Evolutionary conservation across 2,797 vertebrate genomes (phyloP).

Genomic region (Serranus cabrilla): DNA sequence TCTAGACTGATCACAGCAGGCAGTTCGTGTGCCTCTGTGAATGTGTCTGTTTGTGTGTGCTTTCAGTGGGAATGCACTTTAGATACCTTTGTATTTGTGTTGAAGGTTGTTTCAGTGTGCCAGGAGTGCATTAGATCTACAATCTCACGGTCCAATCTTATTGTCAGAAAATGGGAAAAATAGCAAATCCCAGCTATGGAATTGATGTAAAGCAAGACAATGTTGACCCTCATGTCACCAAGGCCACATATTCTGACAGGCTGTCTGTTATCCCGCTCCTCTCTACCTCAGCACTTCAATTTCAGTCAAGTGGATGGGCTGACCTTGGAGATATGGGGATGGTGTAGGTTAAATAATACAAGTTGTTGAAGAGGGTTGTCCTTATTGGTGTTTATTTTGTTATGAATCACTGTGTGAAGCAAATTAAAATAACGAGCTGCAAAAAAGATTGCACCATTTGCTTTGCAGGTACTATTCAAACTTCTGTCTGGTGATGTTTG

Average conservation of each 20-base stretch:
- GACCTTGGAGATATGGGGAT: slow-evolving; percentile 32
- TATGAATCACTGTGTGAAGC: neutral
- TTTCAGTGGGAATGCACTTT: slow-evolving; percentile 13
- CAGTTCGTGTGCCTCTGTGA: slow-evolving; percentile 33
- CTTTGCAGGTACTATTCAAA: neutral
- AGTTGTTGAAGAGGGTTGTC: neutral
- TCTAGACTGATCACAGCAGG: slow-evolving; percentile 45
- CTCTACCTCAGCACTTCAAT: slow-evolving; percentile 32
- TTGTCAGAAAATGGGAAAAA: slow-evolving; percentile 63
- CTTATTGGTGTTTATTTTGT: slow-evolving; percentile 2
- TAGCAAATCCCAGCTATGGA: slow-evolving; percentile 50
- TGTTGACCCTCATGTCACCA: slow-evolving; percentile 55
- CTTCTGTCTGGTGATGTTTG: neutral
- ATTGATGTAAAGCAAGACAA: slow-evolving; percentile 62
- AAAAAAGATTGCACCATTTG: neutral
- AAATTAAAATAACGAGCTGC: neutral
- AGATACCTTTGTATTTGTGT: slow-evolving; percentile 17
- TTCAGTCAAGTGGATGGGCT: slow-evolving; percentile 26
- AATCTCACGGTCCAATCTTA: slow-evolving; percentile 37
- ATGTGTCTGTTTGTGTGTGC: slow-evolving; percentile 23
- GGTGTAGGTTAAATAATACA: slow-evolving; percentile 8
- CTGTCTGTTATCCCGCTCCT: slow-evolving; percentile 32
- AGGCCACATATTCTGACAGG: slow-evolving; percentile 44
- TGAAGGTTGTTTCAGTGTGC: slow-evolving; percentile 32
- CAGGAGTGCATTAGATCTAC: slow-evolving; percentile 27